A percentile compares a stretch with the other conserved stretches of the same genome.
phyloP scores from a whole-genome alignment of 2,888 invertebrate genomes.

The Odontocerum albicorne region DNA sequence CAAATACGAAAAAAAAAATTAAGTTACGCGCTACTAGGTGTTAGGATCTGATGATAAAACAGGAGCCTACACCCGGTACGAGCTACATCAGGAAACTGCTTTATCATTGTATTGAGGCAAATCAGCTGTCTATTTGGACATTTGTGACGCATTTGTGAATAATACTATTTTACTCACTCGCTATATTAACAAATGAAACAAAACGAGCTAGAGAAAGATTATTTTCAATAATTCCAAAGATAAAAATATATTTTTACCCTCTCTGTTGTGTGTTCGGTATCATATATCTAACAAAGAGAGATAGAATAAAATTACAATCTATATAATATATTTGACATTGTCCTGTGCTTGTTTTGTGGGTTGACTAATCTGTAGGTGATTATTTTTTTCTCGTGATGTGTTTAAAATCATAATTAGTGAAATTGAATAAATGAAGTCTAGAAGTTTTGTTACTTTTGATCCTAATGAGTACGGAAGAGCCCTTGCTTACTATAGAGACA shows the following conservation, averaged over 20 bases:
- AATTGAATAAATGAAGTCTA: slow-evolving; percentile 56
- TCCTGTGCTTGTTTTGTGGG: slow-evolving; percentile 19
- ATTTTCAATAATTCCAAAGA: slow-evolving; percentile 7
- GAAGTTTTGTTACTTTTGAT: slow-evolving; percentile 50
- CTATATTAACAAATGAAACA: slow-evolving; percentile 2
- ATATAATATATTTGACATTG: slow-evolving; percentile 5
- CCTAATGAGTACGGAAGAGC: slow-evolving; percentile 65
- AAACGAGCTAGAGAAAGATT: slow-evolving; percentile 13
- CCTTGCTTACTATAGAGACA: slow-evolving; percentile 65
- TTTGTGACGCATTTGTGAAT: slow-evolving; percentile 19
- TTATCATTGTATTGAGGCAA: slow-evolving; percentile 27
- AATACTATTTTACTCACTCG: slow-evolving; percentile 15
- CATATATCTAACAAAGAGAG: too few relatives aligned
- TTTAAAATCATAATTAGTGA: slow-evolving; percentile 20
- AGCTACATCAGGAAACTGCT: slow-evolving; percentile 23
- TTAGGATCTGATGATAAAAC: slow-evolving; percentile 21
- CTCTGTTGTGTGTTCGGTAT: too few relatives aligned
- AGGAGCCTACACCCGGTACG: too few relatives aligned
- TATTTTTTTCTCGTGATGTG: slow-evolving; percentile 25
- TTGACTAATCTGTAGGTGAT: slow-evolving; percentile 18
- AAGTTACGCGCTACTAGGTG: background rate
- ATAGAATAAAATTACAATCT: too few relatives aligned
- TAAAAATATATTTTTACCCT: too few relatives aligned
- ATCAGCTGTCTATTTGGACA: slow-evolving; percentile 32
- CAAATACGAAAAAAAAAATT: too few relatives aligned